Evolutionary conservation across 2,113 vertebrate genomes (phyloP), one percentile per base, ranked within the genome.

Genomic region (Pipa parva): DNA sequence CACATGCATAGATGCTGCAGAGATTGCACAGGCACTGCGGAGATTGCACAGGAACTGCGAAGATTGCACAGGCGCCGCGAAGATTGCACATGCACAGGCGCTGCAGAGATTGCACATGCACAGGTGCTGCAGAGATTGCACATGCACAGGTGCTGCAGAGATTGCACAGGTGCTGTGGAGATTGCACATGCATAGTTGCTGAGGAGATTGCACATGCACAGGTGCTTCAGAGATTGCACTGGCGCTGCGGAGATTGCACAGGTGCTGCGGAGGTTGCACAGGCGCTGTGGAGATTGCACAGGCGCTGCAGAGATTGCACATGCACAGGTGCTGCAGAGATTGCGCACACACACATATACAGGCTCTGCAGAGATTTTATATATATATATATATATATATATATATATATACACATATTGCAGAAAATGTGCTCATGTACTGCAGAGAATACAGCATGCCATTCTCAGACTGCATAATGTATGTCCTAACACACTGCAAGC

Each of bases 381-480:
- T 5, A 1, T 17, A 42, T 17, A 42, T 15, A 17, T n/a, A n/a
- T 15, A 42, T 17, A 42, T 17, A 42, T 5, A 39, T 12, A 51
- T 10, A 51, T 12, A 51, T 12, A 25, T 25, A 52, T 25, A 27
- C 25, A 27, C 50, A 52, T 17, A 45, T 17, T 45, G 39, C 13
- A 45, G 39, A 15, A 17, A 15, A 45, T 7, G n/a, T 4, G 13
- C 8, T 4, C 39, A 45, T 15, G 13, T 45, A 45, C 15, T 52
- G 50, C 50, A 26, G 22, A 26, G 22, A 6, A 52, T 27, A 13
- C 17, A 27, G 13, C 13, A 2, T 17, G 22, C 50, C 27, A 25
- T 15, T 52, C 12, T 12, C 25, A 52, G 25, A 52, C 50, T 52
- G 50, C 50, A 52, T 21, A 52, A 52, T 52, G 22, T 52, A 25